Conservation (phyloP, 2,888 invertebrate species). For the Lingula anatina region DNA sequence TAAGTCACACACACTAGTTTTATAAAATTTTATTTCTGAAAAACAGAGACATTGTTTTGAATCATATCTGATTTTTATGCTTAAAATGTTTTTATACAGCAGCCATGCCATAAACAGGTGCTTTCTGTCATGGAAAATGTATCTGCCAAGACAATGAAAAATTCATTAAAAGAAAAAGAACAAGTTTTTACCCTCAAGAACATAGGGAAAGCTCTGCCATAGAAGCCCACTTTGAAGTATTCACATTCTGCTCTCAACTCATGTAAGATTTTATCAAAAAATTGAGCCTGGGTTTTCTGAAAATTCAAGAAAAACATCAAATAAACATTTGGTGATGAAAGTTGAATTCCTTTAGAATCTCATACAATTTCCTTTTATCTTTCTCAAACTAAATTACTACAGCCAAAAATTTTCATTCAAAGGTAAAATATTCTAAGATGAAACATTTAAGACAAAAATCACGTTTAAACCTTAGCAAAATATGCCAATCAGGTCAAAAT, state of each 20-base stretch:
- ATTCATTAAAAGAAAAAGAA: neutral
- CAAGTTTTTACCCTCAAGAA: slow-evolving; percentile 75
- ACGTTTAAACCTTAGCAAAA: too few species aligned
- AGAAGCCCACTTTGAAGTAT: slow-evolving; percentile 92
- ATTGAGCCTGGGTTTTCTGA: slow-evolving; percentile 75
- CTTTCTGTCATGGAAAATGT: too few species aligned
- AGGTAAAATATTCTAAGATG: too few species aligned
- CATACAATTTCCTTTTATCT: neutral
- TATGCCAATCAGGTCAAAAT: too few species aligned
- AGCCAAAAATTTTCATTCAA: slow-evolving; percentile 68
- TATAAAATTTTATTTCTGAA: neutral
- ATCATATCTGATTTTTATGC: too few species aligned
- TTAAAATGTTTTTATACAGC: too few species aligned
- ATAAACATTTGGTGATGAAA: neutral
- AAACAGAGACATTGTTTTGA: neutral
- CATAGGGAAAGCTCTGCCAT: slow-evolving; percentile 84
- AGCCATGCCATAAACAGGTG: too few species aligned
- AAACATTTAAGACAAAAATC: too few species aligned
- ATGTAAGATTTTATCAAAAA: slow-evolving; percentile 84
- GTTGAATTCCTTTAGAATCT: neutral
- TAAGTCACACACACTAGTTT: neutral
- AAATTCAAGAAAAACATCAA: slow-evolving; percentile 11
- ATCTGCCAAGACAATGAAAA: slow-evolving; percentile 2
- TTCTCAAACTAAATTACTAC: slow-evolving; percentile 55
- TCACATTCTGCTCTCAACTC: too few species aligned